Evolutionary conservation across 2,113 vertebrate species (phyloP).

Genomic region (Tretioscincus oriximinensis): DNA sequence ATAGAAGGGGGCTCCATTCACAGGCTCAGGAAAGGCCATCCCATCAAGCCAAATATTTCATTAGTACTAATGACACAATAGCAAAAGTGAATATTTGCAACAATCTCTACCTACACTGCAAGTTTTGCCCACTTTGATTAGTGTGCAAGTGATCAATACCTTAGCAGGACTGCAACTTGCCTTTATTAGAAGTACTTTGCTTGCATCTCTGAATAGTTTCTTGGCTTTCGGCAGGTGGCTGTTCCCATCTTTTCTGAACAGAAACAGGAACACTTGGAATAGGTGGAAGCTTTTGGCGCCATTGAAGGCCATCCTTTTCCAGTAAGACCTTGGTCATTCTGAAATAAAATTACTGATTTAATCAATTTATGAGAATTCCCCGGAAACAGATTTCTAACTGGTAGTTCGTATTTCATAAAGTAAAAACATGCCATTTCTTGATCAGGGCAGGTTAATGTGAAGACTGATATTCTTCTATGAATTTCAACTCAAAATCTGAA

Average conservation of each 20-base stretch:
- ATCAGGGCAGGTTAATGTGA: not conserved
- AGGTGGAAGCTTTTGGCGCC: constrained; percentile 88
- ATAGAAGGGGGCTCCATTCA: no score
- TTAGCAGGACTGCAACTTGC: constrained; percentile 40
- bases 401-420: not conserved
- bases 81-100: not conserved
- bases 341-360: constrained; percentile 19
- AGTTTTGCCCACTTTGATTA: not conserved
- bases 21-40: not conserved
- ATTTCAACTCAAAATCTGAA: no score
- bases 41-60: not conserved
- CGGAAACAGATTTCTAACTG: not conserved
- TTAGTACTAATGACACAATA: not conserved
- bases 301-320: constrained; percentile 81
- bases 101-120: not conserved
- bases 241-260: constrained; percentile 75
- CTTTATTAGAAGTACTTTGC: constrained; percentile 54
- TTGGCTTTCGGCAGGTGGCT: constrained; percentile 41
- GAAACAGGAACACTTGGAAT: constrained; percentile 85
- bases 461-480: no score
- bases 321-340: constrained; percentile 90
- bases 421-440: not conserved
- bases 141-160: not conserved
- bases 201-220: constrained; percentile 29
- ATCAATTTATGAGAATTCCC: not conserved